These are phyloP conservation scores for Ectemnius cavifrons DNA, from an alignment of 2,888 invertebrate genomes.

Conservation along the genomic window DNA sequence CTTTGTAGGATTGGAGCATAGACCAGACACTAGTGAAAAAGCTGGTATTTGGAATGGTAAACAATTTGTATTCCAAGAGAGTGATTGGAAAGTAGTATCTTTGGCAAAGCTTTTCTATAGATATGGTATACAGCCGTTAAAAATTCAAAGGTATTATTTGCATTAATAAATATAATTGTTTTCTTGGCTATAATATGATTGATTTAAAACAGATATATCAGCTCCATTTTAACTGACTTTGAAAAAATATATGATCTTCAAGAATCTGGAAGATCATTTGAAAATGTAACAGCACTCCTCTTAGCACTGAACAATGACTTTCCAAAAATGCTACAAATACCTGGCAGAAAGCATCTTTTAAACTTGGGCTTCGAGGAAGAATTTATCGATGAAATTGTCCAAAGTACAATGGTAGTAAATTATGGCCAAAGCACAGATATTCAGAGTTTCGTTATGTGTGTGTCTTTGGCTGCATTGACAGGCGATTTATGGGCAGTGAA, in stretches of 20 bases:
- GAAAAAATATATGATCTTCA: slow-evolving; percentile 81
- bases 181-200: slow-evolving; percentile 28
- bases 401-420: slow-evolving; percentile 80
- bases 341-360: slow-evolving; percentile 74
- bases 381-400: slow-evolving; percentile 81
- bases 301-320: slow-evolving; percentile 79
- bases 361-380: slow-evolving; percentile 76
- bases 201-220: slow-evolving; percentile 57
- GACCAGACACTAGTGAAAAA: slow-evolving; percentile 48
- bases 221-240: slow-evolving; percentile 66
- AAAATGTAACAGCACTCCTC: slow-evolving; percentile 79
- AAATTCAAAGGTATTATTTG: slow-evolving; percentile 73
- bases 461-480: slow-evolving; percentile 80
- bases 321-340: slow-evolving; percentile 76
- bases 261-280: slow-evolving; percentile 78
- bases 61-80: slow-evolving; percentile 80
- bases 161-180: background rate
- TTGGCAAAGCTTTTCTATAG: slow-evolving; percentile 79
- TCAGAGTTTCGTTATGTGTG: slow-evolving; percentile 79
- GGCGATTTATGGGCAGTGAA: slow-evolving; percentile 81
- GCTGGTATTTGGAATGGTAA: slow-evolving; percentile 80
- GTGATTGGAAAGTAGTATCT: slow-evolving; percentile 77
- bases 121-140: slow-evolving; percentile 80
- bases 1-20: slow-evolving; percentile 71
- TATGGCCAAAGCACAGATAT: slow-evolving; percentile 81